phyloP scores from a whole-genome alignment of 2,888 invertebrate species.

The Paralinhomoeus sp. region DNA sequence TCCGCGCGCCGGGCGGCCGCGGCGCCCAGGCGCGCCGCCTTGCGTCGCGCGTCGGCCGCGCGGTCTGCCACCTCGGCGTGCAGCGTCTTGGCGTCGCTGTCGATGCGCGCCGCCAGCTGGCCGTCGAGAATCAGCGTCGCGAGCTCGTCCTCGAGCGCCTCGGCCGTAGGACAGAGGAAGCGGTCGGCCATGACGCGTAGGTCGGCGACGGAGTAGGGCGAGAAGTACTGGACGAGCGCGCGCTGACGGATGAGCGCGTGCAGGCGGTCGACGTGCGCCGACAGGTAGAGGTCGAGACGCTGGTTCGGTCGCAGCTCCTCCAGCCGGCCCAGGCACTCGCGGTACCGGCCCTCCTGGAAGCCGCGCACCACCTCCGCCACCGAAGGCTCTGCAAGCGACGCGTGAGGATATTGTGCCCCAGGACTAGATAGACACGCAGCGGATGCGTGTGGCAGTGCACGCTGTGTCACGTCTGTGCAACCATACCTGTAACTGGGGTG shows the following conservation, averaged over 20 bases:
- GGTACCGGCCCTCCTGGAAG: constrained; percentile 89
- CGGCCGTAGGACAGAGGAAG: constrained; percentile 71
- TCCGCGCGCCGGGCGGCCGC: constrained; percentile 73
- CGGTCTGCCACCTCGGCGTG: constrained; percentile 92
- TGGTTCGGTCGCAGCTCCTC: constrained; percentile 30
- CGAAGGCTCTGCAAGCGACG: too few species aligned
- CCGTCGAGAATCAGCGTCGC: constrained; percentile 88
- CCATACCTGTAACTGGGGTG: too few species aligned
- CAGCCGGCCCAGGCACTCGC: constrained; percentile 12
- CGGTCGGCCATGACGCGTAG: constrained; percentile 86
- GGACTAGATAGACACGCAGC: too few species aligned
- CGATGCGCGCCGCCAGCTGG: constrained; percentile 84
- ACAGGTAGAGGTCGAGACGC: constrained; percentile 84
- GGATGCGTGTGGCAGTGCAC: too few species aligned
- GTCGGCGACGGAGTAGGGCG: constrained; percentile 86
- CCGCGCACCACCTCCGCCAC: too few species aligned
- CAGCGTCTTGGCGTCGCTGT: constrained; percentile 84
- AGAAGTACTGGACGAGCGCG: constrained; percentile 44
- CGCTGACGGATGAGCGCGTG: constrained; percentile 79
- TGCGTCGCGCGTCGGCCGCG: constrained; percentile 76
- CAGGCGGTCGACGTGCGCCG: constrained; percentile 67
- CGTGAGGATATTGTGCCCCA: too few species aligned
- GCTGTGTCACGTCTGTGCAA: too few species aligned
- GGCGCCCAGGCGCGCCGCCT: constrained; percentile 64
- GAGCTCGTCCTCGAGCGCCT: constrained; percentile 65